A percentile compares a stretch with the other conserved stretches of the same genome.
phyloP scores from a whole-genome alignment of 2,888 invertebrate species.

The Chouioia cunea region DNA sequence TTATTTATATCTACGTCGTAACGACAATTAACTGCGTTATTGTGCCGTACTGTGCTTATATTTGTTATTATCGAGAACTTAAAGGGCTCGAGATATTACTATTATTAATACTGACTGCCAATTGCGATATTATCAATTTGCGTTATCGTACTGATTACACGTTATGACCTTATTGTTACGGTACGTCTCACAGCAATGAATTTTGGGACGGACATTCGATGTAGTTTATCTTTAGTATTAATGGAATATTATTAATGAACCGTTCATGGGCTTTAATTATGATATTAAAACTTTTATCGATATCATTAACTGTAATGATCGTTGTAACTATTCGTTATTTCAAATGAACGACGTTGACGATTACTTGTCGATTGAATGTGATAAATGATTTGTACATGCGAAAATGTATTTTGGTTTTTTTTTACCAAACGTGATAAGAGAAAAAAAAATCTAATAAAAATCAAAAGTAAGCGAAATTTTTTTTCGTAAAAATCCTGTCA shows the following conservation, averaged over 20 bases:
- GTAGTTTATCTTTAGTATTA: background rate
- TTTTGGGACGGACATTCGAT: background rate
- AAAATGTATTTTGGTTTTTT: slow-evolving; percentile 36
- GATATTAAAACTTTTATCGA: slow-evolving; percentile 2
- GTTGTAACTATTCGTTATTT: slow-evolving; percentile 18
- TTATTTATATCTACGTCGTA: slow-evolving; percentile 38
- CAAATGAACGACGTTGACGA: slow-evolving; percentile 17
- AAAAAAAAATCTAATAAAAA: slow-evolving; percentile 23
- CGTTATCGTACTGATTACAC: slow-evolving; percentile 30
- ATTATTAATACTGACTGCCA: slow-evolving; percentile 40
- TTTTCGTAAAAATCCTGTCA: slow-evolving; percentile 13
- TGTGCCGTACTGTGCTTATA: slow-evolving; percentile 33
- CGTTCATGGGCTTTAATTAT: slow-evolving; percentile 27
- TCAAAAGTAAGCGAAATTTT: slow-evolving; percentile 24
- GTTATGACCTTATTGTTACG: slow-evolving; percentile 13
- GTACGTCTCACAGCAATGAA: background rate
- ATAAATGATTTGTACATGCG: slow-evolving; percentile 21
- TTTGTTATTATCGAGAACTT: slow-evolving; percentile 10
- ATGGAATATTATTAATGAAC: background rate
- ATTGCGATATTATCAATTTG: slow-evolving; percentile 18
- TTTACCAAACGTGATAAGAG: slow-evolving; percentile 41
- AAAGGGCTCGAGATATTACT: slow-evolving; percentile 13
- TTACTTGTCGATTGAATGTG: slow-evolving; percentile 38
- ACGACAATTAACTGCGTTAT: slow-evolving; percentile 21
- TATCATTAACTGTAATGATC: slow-evolving; percentile 15